These are phyloP conservation scores for Tenualosa ilisha DNA, from an alignment of 2,797 vertebrate genomes.

Conservation along the genomic window DNA sequence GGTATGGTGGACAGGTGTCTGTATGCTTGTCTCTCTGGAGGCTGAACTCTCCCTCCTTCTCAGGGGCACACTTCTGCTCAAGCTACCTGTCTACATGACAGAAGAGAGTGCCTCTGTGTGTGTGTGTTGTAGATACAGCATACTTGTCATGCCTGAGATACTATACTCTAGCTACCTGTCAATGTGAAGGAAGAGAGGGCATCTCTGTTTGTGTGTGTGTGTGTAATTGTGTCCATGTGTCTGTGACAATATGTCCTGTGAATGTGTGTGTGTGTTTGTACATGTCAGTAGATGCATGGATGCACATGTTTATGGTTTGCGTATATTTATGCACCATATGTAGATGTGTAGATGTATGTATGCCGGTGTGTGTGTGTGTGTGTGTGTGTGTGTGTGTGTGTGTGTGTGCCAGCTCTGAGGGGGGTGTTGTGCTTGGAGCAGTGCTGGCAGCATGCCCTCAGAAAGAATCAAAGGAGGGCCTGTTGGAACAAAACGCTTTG, in stretches of 20 bases:
- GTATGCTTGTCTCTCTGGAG: not conserved
- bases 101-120: conserved; percentile 29
- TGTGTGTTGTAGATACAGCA: not conserved
- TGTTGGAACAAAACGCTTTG: conserved; percentile 42
- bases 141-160: no score
- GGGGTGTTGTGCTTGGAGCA: conserved; percentile 32
- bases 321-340: not conserved
- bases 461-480: conserved; percentile 51
- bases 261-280: conserved; percentile 26
- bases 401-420: not conserved
- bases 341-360: conserved; percentile 13
- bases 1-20: not conserved
- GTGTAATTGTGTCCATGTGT: not conserved
- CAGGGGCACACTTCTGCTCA: not conserved
- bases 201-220: not conserved
- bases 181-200: no score
- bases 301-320: conserved; percentile 29
- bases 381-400: not conserved
- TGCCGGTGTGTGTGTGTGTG: not conserved
- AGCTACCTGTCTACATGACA: not conserved
- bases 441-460: conserved; percentile 38
- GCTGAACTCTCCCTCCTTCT: not conserved
- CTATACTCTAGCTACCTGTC: no score
- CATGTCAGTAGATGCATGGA: no score
- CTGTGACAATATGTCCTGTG: not conserved